Percentiles rank a stretch among this genome's conserved stretches.
These are phyloP conservation scores for Ditula angustiorana DNA, from an alignment of 2,888 invertebrate genomes.

Conservation along the genomic window DNA sequence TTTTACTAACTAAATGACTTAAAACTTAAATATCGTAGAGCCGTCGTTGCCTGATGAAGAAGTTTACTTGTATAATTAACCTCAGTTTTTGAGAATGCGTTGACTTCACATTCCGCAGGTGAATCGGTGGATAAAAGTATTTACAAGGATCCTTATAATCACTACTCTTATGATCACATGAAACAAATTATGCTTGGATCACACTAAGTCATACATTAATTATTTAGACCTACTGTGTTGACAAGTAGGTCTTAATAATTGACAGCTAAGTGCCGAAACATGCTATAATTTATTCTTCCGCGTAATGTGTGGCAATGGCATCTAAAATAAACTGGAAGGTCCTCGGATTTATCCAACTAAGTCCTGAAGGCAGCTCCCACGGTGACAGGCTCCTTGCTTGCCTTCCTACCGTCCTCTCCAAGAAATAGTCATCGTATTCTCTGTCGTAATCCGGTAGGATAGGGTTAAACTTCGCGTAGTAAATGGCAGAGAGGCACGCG, in stretches of 20 bases:
- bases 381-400: slow-evolving; percentile 72
- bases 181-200: background rate
- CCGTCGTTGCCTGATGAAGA: slow-evolving; percentile 57
- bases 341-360: slow-evolving; percentile 85
- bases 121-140: slow-evolving; percentile 12
- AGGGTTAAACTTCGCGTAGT: slow-evolving; percentile 95
- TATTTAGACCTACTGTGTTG: background rate
- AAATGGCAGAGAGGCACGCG: slow-evolving; percentile 94
- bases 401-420: slow-evolving; percentile 87
- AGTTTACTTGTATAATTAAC: slow-evolving; percentile 16
- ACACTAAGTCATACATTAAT: background rate
- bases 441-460: slow-evolving; percentile 91
- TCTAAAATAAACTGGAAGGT: slow-evolving; percentile 89
- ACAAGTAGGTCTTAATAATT: no score
- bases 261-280: background rate
- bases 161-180: background rate
- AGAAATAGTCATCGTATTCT: slow-evolving; percentile 90
- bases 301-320: slow-evolving; percentile 73
- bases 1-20: slow-evolving; percentile 37
- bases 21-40: slow-evolving; percentile 30
- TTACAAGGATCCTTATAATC: slow-evolving; percentile 10
- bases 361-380: slow-evolving; percentile 70
- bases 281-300: slow-evolving; percentile 53
- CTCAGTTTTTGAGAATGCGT: background rate
- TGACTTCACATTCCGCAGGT: background rate